These are phyloP conservation scores for Trichonephila clavata DNA, from an alignment of 1,140 invertebrate genomes.

Conservation along the genomic window DNA sequence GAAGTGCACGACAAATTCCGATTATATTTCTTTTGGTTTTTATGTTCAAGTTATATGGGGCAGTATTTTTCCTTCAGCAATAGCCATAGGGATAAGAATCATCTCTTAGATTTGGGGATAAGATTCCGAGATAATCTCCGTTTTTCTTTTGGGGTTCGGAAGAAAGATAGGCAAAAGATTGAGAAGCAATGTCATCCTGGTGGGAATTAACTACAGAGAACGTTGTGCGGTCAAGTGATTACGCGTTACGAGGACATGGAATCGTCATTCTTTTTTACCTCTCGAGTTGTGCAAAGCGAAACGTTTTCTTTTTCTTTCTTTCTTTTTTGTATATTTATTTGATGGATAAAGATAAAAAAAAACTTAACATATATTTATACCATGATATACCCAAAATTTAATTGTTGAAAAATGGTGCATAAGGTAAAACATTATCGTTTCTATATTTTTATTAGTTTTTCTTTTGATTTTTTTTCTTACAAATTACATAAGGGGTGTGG, in stretches of 20 bases:
- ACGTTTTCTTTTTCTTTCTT: too few relatives aligned
- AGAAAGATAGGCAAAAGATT: neutral
- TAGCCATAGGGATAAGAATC: neutral
- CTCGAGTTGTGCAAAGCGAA: too few relatives aligned
- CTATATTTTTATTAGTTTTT: too few relatives aligned
- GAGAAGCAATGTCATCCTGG: slow-evolving; percentile 10
- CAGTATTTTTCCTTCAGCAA: neutral
- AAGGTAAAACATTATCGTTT: too few relatives aligned
- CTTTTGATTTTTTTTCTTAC: too few relatives aligned
- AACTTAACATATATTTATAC: too few relatives aligned
- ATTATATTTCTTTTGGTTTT: neutral
- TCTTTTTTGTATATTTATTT: too few relatives aligned
- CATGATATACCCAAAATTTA: too few relatives aligned
- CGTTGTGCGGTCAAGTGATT: slow-evolving; percentile 40
- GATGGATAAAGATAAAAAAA: too few relatives aligned
- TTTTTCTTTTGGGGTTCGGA: neutral
- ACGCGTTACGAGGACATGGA: slow-evolving; percentile 26
- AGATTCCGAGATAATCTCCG: neutral
- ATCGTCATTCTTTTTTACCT: neutral
- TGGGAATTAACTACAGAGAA: slow-evolving; percentile 43
- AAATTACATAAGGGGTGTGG: too few relatives aligned
- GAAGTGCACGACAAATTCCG: neutral
- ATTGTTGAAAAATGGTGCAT: too few relatives aligned
- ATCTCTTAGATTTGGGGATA: neutral
- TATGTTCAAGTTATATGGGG: neutral